Percentiles rank a stretch among this genome's conserved stretches.
These are phyloP conservation scores for Oophaga sylvatica DNA, from an alignment of 2,797 vertebrate genomes.

Conservation along the genomic window DNA sequence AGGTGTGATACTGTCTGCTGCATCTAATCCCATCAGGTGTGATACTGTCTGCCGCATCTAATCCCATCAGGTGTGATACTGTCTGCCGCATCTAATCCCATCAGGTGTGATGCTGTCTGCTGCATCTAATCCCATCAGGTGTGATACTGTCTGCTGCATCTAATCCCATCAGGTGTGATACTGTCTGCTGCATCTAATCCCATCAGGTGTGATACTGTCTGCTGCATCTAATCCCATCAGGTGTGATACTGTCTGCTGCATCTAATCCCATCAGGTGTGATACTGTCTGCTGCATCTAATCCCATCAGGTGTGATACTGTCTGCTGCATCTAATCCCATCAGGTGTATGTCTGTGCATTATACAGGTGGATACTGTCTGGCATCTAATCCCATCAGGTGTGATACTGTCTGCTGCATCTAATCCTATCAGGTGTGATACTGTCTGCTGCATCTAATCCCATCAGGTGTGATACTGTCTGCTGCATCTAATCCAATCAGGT, in stretches of 20 bases:
- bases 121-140: not conserved
- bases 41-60: not conserved
- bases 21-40: not conserved
- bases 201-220: not conserved
- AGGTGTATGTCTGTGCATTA: too few relatives aligned
- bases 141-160: not conserved
- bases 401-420: too few relatives aligned
- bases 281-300: too few relatives aligned
- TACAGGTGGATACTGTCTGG: not conserved
- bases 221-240: not conserved
- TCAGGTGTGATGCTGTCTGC: not conserved
- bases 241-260: not conserved
- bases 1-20: too few relatives aligned
- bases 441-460: not conserved
- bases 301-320: not conserved
- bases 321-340: not conserved
- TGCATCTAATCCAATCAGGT: not conserved
- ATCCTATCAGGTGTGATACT: not conserved
- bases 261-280: not conserved
- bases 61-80: not conserved
- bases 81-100: not conserved
- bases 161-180: not conserved
- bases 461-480: not conserved
- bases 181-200: not conserved
- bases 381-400: not conserved